Percentiles rank a stretch among this genome's conserved stretches.
Conservation (phyloP, 2,888 invertebrate species). For the Orthonychiurus folsomi region DNA sequence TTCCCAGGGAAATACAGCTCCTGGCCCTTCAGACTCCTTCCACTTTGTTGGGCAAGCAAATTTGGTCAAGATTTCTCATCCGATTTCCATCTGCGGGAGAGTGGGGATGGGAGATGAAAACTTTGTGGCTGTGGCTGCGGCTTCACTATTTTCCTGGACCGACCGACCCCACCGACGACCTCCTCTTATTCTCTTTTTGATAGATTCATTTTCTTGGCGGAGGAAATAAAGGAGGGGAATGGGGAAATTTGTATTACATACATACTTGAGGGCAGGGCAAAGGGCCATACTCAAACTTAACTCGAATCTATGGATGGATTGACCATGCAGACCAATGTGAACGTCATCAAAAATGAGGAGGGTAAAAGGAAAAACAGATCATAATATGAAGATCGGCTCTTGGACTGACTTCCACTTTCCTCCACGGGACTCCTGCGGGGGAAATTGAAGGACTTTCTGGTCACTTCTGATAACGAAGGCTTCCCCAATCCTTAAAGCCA, state of each 20-base stretch:
- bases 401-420: conserved; percentile 6
- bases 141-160: neutral
- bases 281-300: neutral
- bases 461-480: neutral
- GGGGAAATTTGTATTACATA: conserved; percentile 25
- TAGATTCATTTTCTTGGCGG: conserved; percentile 27
- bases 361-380: conserved; percentile 8
- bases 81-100: conserved; percentile 30
- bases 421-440: neutral
- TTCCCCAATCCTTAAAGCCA: no score
- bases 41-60: conserved; percentile 40
- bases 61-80: conserved; percentile 39
- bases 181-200: conserved; percentile 21
- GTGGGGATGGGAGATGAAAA: conserved; percentile 5
- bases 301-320: conserved; percentile 20
- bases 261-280: neutral
- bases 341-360: conserved; percentile 31
- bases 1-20: conserved; percentile 26
- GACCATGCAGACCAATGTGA: neutral
- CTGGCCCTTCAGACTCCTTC: conserved; percentile 21
- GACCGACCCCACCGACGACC: no score
- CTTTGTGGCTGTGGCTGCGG: no score
- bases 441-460: neutral
- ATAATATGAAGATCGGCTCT: conserved; percentile 3
- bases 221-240: conserved; percentile 16